Evolutionary conservation across 23 tunicate species (phyloP), one percentile per base, ranked within the genome.

Genomic region (Halocynthia roretzi): DNA sequence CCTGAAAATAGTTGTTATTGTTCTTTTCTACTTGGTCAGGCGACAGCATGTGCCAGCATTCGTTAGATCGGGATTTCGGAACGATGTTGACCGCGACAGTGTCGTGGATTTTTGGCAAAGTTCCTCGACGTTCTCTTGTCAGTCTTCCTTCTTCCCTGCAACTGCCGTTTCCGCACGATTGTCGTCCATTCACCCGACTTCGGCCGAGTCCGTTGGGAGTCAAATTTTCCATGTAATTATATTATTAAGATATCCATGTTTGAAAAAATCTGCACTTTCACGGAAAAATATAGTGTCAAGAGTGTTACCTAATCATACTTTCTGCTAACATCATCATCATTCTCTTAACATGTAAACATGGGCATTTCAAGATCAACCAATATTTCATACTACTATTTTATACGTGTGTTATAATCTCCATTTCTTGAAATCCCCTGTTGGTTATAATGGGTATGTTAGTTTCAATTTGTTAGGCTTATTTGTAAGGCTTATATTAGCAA

Each of bases 161-260:
- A 8, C 19, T 40, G 10, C 70, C 70, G 70, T 65, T 65, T 5
- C 70, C 70, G 44, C 44, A 31, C 10, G 31, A 10, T 15, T 11
- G 70, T 8, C 22, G 19, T 65, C 9, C 48, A 58, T 14, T 58
- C 17, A 2, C 63, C 63, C 17, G 15, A 20, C 70, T 65, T 5
- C 70, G 0, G 22, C 48, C 31, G 10, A 65, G 10, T 9, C 70
- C 70, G 31, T 65, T 65, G 48, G 70, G 70, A 65, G 70, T 65
- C 10, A 65, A 10, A 15, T 65, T 65, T 20, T 65, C 70, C 70
- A 65, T 65, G 10, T 65, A 65, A 20, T 65, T 65, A 10, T 10
- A 15, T 65, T 65, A 65, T 20, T 0, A 65, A 15, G 22, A 11
- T 20, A 48, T 65, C 70, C 6, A 65, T 65, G 10, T 10, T 0